Base-by-base conservation (phyloP, 2,888 invertebrate species). In the Agrotis puta region DNA sequence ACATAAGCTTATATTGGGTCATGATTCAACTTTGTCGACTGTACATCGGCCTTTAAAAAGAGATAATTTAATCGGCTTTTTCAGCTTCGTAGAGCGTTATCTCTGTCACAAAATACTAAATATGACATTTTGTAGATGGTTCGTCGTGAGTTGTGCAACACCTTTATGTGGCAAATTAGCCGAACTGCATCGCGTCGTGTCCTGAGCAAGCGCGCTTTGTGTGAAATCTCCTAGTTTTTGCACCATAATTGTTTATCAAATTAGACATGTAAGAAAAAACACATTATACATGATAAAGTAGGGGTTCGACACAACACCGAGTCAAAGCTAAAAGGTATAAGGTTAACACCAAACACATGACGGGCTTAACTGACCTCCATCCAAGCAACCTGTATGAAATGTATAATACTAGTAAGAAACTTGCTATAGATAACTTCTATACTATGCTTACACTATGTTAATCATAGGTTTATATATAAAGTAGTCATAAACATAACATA, bases 331-430 rank as follows among this genome's bases (percentile, higher is more conserved):
- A 86, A 73, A 74, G 80, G 82, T 86, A 81, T 47, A 79, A 68
- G 78, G 69, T 72, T 63, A 90, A 89, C 91, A 91, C 88, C 90
- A 89, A 91, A 91, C 86, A 88, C 83, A 86, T 83, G 82, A 85
- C 79, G 78, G 80, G 81, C 83, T 79, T 81, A 88, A 97, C 97
- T 97, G 93, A 97, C 97, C 97, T 97, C 96, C 92, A 96, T 97
- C 97, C 97, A 97, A 94, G 97, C 97, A 93, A 97, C 96, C 97
- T 97, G 96, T 93, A 84, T 90, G 89, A 92, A 95, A 92, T 87
- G 85, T 86, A 84, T 90, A 92, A 90, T 86, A 88, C 88, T 88
- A 88, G 68, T 88, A 85, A 87, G 88, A 87, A 67, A 80, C 62
- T 58, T 27, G 50, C 70, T 72, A 61, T 65, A 33, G 87, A 61